phyloP scores from a whole-genome alignment of 2,888 invertebrate species.

The Erebia palarica region DNA sequence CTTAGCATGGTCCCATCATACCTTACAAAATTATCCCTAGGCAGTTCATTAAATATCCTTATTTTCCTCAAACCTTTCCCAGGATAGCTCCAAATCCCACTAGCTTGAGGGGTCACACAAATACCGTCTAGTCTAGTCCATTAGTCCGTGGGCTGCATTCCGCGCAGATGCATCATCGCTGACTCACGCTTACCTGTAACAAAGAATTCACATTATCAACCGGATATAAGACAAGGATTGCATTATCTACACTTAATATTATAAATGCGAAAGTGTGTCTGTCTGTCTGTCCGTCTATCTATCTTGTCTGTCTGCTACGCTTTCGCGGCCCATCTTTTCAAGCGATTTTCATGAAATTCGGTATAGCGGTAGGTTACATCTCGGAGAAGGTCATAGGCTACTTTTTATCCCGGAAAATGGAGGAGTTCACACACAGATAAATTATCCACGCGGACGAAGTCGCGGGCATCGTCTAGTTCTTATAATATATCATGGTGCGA shows the following conservation, averaged over 20 bases:
- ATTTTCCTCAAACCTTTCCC: conserved; percentile 21
- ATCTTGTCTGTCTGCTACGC: too few species aligned
- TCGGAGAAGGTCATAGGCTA: too few species aligned
- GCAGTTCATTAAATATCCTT: background rate
- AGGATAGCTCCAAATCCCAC: background rate
- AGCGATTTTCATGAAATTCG: too few species aligned
- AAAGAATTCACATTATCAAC: conserved; percentile 54
- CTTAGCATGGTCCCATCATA: background rate
- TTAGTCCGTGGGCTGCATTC: conserved; percentile 57
- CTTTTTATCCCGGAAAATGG: too few species aligned
- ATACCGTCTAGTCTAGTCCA: conserved; percentile 36
- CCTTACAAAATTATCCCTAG: background rate
- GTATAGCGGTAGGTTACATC: too few species aligned
- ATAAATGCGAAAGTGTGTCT: too few species aligned
- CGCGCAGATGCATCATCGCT: conserved; percentile 59
- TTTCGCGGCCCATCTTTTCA: too few species aligned
- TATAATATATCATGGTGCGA: background rate
- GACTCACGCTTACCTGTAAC: conserved; percentile 75
- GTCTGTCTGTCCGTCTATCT: too few species aligned
- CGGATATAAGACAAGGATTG: conserved; percentile 3
- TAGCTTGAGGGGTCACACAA: conserved; percentile 32
- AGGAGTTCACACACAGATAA: too few species aligned
- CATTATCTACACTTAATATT: too few species aligned
- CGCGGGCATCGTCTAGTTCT: too few species aligned
- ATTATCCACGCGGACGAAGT: too few species aligned